Percentiles rank a stretch among this genome's conserved stretches.
These are phyloP conservation scores for Dioctria rufipes DNA, from an alignment of 2,888 invertebrate genomes.

Conservation along the genomic window DNA sequence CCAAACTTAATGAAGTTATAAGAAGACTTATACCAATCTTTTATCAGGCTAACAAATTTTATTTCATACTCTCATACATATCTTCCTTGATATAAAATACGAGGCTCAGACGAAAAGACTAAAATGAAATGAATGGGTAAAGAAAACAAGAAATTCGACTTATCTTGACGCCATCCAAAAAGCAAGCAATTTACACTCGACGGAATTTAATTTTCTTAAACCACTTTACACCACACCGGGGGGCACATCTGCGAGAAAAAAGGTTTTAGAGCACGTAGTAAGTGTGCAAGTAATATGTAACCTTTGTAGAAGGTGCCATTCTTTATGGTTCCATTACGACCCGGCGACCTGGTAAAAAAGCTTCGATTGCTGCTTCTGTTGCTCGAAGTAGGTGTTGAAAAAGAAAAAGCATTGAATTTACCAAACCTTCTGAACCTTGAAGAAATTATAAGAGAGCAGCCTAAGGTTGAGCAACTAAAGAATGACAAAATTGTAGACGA, in stretches of 20 bases:
- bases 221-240: conserved; percentile 24
- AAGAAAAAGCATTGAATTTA: conserved; percentile 13
- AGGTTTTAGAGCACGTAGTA: conserved; percentile 7
- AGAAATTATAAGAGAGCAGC: conserved; percentile 7
- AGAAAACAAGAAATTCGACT: conserved; percentile 5
- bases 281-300: not conserved
- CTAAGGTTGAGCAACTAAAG: conserved; percentile 12
- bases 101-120: not conserved
- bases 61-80: not conserved
- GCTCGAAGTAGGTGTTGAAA: not conserved
- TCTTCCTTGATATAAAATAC: not conserved
- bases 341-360: not conserved
- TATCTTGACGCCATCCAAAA: conserved; percentile 11
- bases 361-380: not conserved
- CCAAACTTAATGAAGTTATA: not conserved
- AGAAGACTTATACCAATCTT: not conserved
- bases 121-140: conserved; percentile 9
- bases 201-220: conserved; percentile 38
- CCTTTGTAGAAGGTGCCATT: conserved; percentile 18
- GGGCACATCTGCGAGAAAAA: conserved; percentile 7
- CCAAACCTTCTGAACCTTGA: not conserved
- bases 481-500: not conserved
- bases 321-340: conserved; percentile 36
- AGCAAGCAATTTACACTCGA: conserved; percentile 34
- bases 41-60: not conserved